These are phyloP conservation scores for Beris morrisii DNA, from an alignment of 2,888 invertebrate species.

Conservation along the genomic window DNA sequence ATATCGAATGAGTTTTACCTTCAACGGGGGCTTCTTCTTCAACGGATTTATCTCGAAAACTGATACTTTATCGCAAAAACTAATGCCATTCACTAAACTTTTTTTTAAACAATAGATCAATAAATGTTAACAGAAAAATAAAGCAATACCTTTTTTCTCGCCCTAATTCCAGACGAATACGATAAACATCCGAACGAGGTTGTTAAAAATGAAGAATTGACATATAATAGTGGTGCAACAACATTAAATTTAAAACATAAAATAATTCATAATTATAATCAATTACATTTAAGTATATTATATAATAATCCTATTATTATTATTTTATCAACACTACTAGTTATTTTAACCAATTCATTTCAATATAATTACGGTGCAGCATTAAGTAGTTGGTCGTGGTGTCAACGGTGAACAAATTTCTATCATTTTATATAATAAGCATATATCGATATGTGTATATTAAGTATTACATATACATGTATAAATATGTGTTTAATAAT, in stretches of 20 bases:
- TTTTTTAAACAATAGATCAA: no score
- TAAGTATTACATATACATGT: background rate
- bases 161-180: slow-evolving; percentile 67
- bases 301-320: slow-evolving; percentile 41
- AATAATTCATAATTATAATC: slow-evolving; percentile 23
- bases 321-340: slow-evolving; percentile 43
- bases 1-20: no score
- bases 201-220: slow-evolving; percentile 89
- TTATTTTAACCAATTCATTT: slow-evolving; percentile 43
- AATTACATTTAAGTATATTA: slow-evolving; percentile 37
- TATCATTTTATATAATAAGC: background rate
- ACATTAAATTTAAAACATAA: slow-evolving; percentile 23
- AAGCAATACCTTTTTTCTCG: no score
- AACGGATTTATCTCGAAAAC: no score
- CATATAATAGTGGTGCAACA: slow-evolving; percentile 63
- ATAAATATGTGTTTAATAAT: slow-evolving; percentile 5
- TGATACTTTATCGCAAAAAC: no score
- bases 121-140: no score
- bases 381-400: slow-evolving; percentile 35
- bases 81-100: no score
- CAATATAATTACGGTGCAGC: slow-evolving; percentile 28
- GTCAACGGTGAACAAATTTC: slow-evolving; percentile 38
- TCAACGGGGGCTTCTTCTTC: no score
- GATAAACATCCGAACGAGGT: slow-evolving; percentile 90
- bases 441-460: background rate